Evolutionary conservation across 2,113 vertebrate genomes (phyloP).

Genomic region (Nanorana parkeri): DNA sequence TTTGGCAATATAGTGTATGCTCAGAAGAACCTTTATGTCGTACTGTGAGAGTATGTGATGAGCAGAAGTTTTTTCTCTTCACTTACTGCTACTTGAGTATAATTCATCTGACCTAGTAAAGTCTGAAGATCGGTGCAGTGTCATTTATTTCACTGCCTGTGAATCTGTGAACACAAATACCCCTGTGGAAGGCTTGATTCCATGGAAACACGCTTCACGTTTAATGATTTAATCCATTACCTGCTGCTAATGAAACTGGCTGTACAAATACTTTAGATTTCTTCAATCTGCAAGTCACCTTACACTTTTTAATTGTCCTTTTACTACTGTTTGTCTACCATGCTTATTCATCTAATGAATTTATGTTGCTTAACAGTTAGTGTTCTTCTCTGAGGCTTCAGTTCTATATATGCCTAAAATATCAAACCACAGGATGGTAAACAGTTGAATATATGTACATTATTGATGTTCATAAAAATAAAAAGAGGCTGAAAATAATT

Average conservation of each 20-base stretch:
- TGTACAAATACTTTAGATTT: constrained; percentile 8
- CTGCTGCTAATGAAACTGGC: constrained; percentile 49
- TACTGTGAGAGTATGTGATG: neutral
- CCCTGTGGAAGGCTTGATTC: constrained; percentile 14
- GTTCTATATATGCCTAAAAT: no score
- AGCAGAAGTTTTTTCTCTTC: neutral
- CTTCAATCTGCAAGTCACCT: neutral
- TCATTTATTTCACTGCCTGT: constrained; percentile 27
- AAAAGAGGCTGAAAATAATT: no score
- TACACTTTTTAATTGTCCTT: neutral
- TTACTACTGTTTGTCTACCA: no score
- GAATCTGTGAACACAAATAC: constrained; percentile 31
- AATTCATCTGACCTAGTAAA: constrained; percentile 40
- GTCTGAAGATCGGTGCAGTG: constrained; percentile 12
- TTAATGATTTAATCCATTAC: constrained; percentile 37
- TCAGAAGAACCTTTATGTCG: neutral
- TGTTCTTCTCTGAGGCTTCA: no score
- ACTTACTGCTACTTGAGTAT: neutral
- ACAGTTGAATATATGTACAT: no score
- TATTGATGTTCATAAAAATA: no score
- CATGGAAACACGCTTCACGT: constrained; percentile 41
- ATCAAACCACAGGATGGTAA: no score
- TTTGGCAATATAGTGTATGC: no score
- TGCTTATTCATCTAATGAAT: no score
- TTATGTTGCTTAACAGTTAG: no score